Evolutionary conservation across 2,888 invertebrate species (phyloP).

Genomic region (Drosophila gaucha): DNA sequence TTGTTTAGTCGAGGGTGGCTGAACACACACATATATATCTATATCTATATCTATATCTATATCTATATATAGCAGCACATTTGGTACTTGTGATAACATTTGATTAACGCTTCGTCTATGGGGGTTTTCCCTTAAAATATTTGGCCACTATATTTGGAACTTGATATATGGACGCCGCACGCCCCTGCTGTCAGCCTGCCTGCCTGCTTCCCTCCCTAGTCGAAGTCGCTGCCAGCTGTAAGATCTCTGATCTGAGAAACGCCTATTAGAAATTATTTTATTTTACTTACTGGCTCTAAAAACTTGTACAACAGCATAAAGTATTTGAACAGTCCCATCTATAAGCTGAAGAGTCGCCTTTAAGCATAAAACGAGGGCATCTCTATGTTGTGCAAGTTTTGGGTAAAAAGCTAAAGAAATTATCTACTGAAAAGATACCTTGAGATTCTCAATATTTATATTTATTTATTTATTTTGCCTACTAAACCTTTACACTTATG

Average conservation of each 20-base stretch:
- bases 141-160: conserved; percentile 54
- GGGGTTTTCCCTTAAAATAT: conserved; percentile 20
- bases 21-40: conserved; percentile 8
- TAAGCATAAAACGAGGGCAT: too few relatives aligned
- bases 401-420: too few relatives aligned
- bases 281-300: not conserved
- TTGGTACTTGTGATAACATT: conserved; percentile 64
- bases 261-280: conserved; percentile 11
- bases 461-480: too few relatives aligned
- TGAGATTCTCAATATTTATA: too few relatives aligned
- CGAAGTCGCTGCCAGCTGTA: conserved; percentile 38
- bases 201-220: not conserved
- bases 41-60: conserved; percentile 42
- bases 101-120: conserved; percentile 39
- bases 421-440: too few relatives aligned
- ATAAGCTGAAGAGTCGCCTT: too few relatives aligned
- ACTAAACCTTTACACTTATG: too few relatives aligned
- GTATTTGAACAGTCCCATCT: too few relatives aligned
- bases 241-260: conserved; percentile 5
- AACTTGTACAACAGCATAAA: too few relatives aligned
- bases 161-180: conserved; percentile 65
- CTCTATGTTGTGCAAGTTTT: too few relatives aligned
- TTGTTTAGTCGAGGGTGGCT: conserved; percentile 68
- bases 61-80: conserved; percentile 56
- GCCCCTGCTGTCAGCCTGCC: conserved; percentile 15